Evolutionary conservation across 2,113 vertebrate genomes (phyloP).

Genomic region (Sylvietta virens): DNA sequence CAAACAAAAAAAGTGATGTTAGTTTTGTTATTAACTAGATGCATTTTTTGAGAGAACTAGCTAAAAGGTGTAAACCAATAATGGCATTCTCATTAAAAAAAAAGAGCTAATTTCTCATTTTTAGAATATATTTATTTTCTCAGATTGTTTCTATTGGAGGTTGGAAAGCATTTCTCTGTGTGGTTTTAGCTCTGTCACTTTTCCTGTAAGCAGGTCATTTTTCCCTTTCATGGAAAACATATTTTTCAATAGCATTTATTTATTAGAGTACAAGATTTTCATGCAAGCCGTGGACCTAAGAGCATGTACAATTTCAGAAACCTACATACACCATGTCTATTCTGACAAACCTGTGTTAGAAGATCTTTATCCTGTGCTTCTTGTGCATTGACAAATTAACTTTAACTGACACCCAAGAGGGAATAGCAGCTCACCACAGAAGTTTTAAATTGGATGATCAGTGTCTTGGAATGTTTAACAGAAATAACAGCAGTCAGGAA

Average conservation of each 20-base stretch:
- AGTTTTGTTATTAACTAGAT: neutral
- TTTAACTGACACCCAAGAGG: conserved; percentile 18
- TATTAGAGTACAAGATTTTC: neutral
- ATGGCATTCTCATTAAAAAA: neutral
- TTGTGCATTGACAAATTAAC: conserved; percentile 28
- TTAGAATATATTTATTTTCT: neutral
- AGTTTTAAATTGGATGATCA: conserved; percentile 18
- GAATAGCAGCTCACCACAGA: conserved; percentile 10
- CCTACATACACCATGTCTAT: neutral
- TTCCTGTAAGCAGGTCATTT: neutral
- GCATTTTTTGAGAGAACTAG: neutral
- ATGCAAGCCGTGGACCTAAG: neutral
- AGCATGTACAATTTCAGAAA: neutral
- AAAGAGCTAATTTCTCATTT: neutral
- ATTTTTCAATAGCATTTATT: neutral
- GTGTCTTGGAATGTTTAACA: conserved; percentile 24
- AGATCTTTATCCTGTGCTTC: neutral
- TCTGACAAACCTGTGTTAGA: neutral
- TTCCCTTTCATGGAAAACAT: neutral
- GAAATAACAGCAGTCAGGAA: neutral
- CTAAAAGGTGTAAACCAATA: neutral
- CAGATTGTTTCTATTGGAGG: neutral
- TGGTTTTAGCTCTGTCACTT: neutral
- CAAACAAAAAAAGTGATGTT: neutral
- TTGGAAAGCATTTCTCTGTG: neutral